Conservation (phyloP, 2,888 invertebrate species). For the Eristalis intricaria region DNA sequence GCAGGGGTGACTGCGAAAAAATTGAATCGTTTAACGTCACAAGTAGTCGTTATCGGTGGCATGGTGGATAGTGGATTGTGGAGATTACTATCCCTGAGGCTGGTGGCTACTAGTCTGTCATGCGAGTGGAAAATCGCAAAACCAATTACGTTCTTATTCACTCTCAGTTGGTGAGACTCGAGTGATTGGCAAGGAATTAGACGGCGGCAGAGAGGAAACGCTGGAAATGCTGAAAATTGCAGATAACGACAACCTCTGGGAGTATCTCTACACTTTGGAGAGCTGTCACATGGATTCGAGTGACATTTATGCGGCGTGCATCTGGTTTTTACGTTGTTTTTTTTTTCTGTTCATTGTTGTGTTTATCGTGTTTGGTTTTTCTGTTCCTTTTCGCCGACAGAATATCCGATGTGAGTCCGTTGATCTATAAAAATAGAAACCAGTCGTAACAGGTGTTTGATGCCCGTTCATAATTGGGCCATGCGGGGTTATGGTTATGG, state of each 20-base stretch:
- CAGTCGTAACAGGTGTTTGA: slow-evolving; percentile 29
- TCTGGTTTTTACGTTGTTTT: slow-evolving; percentile 48
- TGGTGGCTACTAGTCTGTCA: background rate
- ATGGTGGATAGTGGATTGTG: background rate
- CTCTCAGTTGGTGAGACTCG: slow-evolving; percentile 31
- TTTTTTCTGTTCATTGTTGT: background rate
- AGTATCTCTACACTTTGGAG: slow-evolving; percentile 23
- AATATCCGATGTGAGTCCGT: background rate
- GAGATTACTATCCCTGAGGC: background rate
- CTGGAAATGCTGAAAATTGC: no score
- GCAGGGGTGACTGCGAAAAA: background rate
- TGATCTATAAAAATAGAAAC: background rate
- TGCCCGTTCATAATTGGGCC: slow-evolving; percentile 46
- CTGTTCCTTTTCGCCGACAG: background rate
- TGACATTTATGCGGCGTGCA: slow-evolving; percentile 50
- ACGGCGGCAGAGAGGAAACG: background rate
- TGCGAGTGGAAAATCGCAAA: slow-evolving; percentile 32
- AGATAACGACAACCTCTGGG: background rate
- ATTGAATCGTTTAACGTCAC: background rate
- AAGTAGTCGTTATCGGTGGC: background rate
- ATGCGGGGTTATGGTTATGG: background rate
- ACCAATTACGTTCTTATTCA: slow-evolving; percentile 39
- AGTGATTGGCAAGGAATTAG: slow-evolving; percentile 5
- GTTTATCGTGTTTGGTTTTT: slow-evolving; percentile 6
- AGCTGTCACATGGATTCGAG: slow-evolving; percentile 23